These are phyloP conservation scores for Xerus inauris DNA, from an alignment of 2,113 vertebrate species.

Conservation along the genomic window DNA sequence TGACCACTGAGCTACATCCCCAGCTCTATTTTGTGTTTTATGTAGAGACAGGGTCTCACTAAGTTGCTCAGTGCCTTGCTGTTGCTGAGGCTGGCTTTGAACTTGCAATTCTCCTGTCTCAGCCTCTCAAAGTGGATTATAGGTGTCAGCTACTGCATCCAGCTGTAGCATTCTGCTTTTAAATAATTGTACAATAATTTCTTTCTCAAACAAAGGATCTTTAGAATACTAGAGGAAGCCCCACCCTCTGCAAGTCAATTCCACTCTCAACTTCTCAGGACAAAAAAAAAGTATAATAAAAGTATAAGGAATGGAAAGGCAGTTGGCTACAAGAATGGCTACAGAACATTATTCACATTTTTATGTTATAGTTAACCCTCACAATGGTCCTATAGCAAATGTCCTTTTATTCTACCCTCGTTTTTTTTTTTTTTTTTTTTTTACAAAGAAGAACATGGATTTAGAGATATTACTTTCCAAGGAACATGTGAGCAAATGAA, in stretches of 20 bases:
- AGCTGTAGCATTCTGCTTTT: constrained; percentile 18
- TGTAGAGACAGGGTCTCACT: too few species aligned
- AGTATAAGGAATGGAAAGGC: neutral
- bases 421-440: neutral
- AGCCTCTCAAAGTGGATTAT: too few species aligned
- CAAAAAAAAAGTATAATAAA: neutral
- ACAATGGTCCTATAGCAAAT: neutral
- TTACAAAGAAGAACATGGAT: neutral
- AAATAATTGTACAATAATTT: constrained; percentile 37
- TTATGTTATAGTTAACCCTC: neutral
- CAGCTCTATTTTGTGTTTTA: too few species aligned
- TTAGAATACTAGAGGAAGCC: constrained; percentile 15
- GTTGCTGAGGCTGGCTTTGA: too few species aligned
- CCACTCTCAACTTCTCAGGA: neutral
- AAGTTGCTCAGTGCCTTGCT: too few species aligned
- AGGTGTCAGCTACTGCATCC: too few species aligned
- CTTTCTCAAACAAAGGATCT: constrained; percentile 24
- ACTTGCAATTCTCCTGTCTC: too few species aligned
- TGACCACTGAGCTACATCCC: too few species aligned
- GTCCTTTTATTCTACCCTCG: neutral
- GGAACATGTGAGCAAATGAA: neutral
- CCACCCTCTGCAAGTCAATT: neutral
- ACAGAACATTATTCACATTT: neutral
- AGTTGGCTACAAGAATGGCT: constrained; percentile 8
- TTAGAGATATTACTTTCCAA: neutral